Evolutionary conservation across 2,113 vertebrate genomes (phyloP).

Genomic region (Mola mola): DNA sequence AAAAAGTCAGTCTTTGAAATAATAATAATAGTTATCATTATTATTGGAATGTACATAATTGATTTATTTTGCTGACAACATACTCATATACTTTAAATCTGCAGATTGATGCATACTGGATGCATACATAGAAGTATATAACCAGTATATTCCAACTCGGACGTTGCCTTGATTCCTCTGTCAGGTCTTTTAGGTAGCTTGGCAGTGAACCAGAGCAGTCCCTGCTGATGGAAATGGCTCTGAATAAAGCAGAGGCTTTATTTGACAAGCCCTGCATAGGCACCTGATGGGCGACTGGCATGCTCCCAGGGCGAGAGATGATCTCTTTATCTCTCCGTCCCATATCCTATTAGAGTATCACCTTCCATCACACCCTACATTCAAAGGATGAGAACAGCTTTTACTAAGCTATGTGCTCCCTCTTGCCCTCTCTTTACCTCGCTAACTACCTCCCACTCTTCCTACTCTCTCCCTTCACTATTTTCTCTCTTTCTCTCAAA

Average conservation of each 20-base stretch:
- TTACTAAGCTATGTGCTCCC: conserved; percentile 52
- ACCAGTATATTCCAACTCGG: background rate
- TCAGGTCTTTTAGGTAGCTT: conserved; percentile 19
- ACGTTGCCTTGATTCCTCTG: conserved; percentile 5
- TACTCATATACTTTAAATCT: too few species aligned
- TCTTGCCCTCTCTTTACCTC: conserved; percentile 40
- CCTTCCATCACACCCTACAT: conserved; percentile 63
- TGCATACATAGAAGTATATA: too few species aligned
- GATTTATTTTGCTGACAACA: too few species aligned
- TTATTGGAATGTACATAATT: too few species aligned
- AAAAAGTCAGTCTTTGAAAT: too few species aligned
- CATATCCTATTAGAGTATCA: conserved; percentile 73
- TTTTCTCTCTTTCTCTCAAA: background rate
- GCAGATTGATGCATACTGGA: background rate
- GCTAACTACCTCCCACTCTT: background rate
- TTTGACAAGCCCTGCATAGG: conserved; percentile 55
- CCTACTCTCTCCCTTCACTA: conserved; percentile 1
- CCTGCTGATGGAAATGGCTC: conserved; percentile 39
- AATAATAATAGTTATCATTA: too few species aligned
- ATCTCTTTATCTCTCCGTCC: conserved; percentile 72
- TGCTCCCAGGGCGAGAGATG: conserved; percentile 49
- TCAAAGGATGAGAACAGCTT: conserved; percentile 68
- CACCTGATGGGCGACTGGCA: conserved; percentile 56
- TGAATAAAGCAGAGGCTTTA: conserved; percentile 56
- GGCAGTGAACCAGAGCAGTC: conserved; percentile 35